Conservation (phyloP, 2,113 vertebrate species). For the Phalacrocorax aristotelis region DNA sequence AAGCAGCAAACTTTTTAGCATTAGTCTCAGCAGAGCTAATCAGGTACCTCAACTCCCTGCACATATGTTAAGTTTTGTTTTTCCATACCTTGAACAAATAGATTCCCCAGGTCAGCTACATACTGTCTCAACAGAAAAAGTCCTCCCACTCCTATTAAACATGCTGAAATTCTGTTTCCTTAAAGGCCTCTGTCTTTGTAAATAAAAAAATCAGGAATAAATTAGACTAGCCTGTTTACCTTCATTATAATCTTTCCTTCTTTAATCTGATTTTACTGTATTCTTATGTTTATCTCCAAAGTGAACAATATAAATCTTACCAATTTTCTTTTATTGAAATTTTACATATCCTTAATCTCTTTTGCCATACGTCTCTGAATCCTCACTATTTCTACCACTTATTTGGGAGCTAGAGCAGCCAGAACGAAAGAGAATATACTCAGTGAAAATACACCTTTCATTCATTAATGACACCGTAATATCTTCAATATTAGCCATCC, state of each 20-base stretch:
- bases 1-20: not conserved
- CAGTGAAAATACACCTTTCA: not conserved
- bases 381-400: not conserved
- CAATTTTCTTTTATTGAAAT: not conserved
- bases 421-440: not conserved
- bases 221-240: not conserved
- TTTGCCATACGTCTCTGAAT: not conserved
- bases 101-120: not conserved
- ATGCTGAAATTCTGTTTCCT: not conserved
- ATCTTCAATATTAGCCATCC: not conserved
- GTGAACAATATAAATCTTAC: not conserved
- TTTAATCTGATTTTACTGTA: not conserved
- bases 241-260: not conserved
- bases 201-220: not conserved
- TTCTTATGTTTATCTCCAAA: not conserved
- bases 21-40: not conserved
- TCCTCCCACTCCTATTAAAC: not conserved
- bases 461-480: not conserved
- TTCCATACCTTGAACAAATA: not conserved
- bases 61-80: not conserved
- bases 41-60: not conserved
- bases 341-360: not conserved
- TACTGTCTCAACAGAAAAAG: not conserved
- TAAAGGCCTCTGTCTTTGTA: not conserved
- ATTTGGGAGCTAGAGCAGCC: not conserved